Percentiles rank a stretch among this genome's conserved stretches.
Conservation (phyloP, 2,797 vertebrate genomes). For the Cirrhinus molitorella region DNA sequence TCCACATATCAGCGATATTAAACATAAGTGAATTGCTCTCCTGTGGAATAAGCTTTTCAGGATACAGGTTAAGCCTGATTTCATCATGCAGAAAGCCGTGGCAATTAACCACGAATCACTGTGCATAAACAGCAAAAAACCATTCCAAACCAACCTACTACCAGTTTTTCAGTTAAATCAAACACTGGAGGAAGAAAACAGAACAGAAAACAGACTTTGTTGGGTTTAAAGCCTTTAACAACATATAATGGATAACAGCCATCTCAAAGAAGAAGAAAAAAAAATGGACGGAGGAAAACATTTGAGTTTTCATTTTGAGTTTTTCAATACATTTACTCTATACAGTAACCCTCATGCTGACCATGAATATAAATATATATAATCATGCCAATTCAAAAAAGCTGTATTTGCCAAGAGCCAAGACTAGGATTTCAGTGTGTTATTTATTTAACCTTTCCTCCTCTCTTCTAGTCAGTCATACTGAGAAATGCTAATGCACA, state of each 20-base stretch:
- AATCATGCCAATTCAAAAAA: not conserved
- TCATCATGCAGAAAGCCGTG: not conserved
- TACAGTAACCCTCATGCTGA: constrained; percentile 2
- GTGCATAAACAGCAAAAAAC: constrained; percentile 67
- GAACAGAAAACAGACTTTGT: not conserved
- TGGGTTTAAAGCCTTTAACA: not conserved
- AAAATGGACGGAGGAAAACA: not conserved
- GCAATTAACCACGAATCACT: constrained; percentile 52
- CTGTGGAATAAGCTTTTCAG: constrained; percentile 15
- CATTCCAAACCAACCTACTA: too few relatives aligned
- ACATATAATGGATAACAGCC: not conserved
- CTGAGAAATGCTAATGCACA: constrained; percentile 50
- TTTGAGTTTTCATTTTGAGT: not conserved
- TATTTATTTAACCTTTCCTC: constrained; percentile 65
- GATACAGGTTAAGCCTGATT: constrained; percentile 28
- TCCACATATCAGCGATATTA: constrained; percentile 22
- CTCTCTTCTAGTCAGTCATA: constrained; percentile 36
- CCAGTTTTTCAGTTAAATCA: constrained; percentile 44
- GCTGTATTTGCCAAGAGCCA: constrained; percentile 21
- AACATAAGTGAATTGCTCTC: constrained; percentile 18
- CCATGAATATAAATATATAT: not conserved
- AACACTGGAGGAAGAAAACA: not conserved
- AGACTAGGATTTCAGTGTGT: constrained; percentile 40
- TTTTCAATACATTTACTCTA: not conserved
- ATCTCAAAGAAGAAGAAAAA: too few relatives aligned